Percentiles rank a stretch among this genome's conserved stretches.
Evolutionary conservation across 2,888 invertebrate genomes (phyloP).

Genomic region (Aporophyla nigra): DNA sequence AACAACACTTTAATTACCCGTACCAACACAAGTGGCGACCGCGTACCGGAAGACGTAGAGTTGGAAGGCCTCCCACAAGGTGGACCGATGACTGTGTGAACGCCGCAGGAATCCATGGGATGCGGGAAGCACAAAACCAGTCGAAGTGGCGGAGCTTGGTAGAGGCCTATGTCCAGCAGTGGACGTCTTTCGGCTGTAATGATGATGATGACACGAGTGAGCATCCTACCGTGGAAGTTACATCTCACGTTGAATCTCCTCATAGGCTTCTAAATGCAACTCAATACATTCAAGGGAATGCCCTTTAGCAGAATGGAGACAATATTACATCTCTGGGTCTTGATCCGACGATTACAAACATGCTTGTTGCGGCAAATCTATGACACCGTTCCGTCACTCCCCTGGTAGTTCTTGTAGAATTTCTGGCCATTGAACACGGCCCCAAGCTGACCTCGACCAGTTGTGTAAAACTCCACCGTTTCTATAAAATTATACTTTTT

Average conservation of each 20-base stretch:
- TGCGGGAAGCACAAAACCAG: no score
- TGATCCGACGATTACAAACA: slow-evolving; percentile 61
- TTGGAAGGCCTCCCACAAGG: no score
- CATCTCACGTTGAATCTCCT: slow-evolving; percentile 26
- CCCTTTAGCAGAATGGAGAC: slow-evolving; percentile 38
- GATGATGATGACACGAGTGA: no score
- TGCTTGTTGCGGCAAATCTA: slow-evolving; percentile 65
- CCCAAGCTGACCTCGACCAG: slow-evolving; percentile 63
- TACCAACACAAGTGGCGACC: no score
- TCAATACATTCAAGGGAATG: slow-evolving; percentile 52
- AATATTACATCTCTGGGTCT: slow-evolving; percentile 36
- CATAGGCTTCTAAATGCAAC: slow-evolving; percentile 28
- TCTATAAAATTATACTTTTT: slow-evolving; percentile 8
- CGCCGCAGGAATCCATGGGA: no score
- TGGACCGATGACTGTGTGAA: no score
- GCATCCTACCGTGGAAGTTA: not conserved
- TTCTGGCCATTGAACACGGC: slow-evolving; percentile 60
- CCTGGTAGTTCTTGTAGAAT: slow-evolving; percentile 70
- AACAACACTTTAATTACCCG: no score
- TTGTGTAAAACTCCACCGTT: slow-evolving; percentile 57
- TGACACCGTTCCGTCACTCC: slow-evolving; percentile 57
- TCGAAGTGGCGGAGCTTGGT: no score
- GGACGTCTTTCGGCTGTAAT: no score
- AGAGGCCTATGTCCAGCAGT: no score
- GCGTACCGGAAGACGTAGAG: no score